phyloP scores from a whole-genome alignment of 2,888 invertebrate species.

The Scelioninae gen. 2 region DNA sequence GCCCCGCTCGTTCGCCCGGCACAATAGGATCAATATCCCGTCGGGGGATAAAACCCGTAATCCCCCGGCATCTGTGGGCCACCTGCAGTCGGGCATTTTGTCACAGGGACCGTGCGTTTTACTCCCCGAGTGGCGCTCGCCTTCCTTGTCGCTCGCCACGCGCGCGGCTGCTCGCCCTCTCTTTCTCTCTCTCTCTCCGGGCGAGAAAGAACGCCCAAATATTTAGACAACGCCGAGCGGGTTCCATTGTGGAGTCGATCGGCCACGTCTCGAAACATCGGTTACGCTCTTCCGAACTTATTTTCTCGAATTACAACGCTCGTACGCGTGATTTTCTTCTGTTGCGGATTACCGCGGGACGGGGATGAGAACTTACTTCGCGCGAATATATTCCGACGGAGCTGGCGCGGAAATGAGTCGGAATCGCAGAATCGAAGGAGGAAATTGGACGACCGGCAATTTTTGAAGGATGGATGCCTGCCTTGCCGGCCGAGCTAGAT shows the following conservation, averaged over 20 bases:
- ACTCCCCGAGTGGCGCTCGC: conserved; percentile 59
- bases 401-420: too few relatives aligned
- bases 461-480: too few relatives aligned
- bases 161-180: conserved; percentile 57
- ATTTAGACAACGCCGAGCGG: conserved; percentile 70
- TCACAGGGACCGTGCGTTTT: conserved; percentile 70
- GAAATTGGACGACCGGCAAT: too few relatives aligned
- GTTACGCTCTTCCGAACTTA: conserved; percentile 47
- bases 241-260: conserved; percentile 65
- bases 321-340: conserved; percentile 35
- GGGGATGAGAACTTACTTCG: conserved; percentile 37
- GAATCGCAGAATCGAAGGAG: too few relatives aligned
- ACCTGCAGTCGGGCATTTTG: conserved; percentile 75
- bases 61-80: conserved; percentile 74
- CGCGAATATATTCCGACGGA: too few relatives aligned
- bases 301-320: conserved; percentile 49
- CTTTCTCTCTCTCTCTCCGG: too few relatives aligned
- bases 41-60: conserved; percentile 74
- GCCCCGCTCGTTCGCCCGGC: conserved; percentile 63
- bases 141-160: conserved; percentile 35
- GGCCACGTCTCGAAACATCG: conserved; percentile 46
- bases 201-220: conserved; percentile 66
- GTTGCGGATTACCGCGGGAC: neutral
- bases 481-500: too few relatives aligned
- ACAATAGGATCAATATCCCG: conserved; percentile 75